These are phyloP conservation scores for Myiopsitta monachus DNA, from an alignment of 2,113 vertebrate species.

Conservation along the genomic window DNA sequence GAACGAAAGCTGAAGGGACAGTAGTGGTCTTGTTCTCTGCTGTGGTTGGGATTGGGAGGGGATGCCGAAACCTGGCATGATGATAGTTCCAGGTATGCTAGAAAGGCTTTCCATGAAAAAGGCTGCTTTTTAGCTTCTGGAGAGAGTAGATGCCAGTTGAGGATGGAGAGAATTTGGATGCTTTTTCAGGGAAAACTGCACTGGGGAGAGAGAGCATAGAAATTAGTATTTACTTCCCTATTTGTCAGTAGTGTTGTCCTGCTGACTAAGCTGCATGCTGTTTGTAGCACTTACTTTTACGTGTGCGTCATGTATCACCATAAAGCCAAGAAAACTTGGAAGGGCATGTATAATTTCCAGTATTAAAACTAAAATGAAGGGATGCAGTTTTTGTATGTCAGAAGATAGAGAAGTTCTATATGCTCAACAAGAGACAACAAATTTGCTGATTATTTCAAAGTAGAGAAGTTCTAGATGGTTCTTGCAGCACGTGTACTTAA, in stretches of 20 bases:
- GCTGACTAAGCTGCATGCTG: background rate
- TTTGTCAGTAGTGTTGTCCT: background rate
- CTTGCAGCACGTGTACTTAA: background rate
- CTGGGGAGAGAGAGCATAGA: background rate
- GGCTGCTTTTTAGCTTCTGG: background rate
- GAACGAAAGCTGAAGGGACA: background rate
- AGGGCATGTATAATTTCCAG: background rate
- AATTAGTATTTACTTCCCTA: background rate
- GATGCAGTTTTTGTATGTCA: background rate
- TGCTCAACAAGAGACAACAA: background rate
- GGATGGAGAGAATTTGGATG: background rate
- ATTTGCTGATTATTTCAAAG: background rate
- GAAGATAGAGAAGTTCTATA: background rate
- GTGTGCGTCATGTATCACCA: background rate
- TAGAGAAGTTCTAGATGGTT: background rate
- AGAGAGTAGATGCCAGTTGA: background rate
- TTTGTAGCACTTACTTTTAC: background rate
- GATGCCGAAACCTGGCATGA: background rate
- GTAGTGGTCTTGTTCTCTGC: background rate
- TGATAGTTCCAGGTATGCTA: background rate
- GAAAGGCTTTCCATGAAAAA: background rate
- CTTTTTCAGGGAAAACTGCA: background rate
- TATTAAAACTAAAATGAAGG: background rate
- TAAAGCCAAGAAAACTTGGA: background rate
- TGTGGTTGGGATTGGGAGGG: background rate